phyloP scores from a whole-genome alignment of 2,888 invertebrate genomes.

The Drosophila cyrtoloma region DNA sequence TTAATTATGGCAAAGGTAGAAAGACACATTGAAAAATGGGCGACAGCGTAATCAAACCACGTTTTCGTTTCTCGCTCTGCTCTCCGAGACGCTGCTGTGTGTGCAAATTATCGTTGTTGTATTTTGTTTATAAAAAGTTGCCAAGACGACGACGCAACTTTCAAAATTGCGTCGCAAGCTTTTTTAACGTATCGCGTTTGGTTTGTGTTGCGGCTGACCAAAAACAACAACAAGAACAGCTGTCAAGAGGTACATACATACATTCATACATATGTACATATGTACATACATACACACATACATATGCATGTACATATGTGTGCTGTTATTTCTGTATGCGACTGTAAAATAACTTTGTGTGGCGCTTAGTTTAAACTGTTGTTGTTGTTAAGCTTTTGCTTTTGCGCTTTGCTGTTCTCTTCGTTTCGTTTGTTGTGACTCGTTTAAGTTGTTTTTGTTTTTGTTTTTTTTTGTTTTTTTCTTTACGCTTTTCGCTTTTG shows the following conservation, averaged over 20 bases:
- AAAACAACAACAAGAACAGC: conserved; percentile 30
- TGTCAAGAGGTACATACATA: conserved; percentile 11
- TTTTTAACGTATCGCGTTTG: conserved; percentile 31
- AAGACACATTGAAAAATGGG: not conserved
- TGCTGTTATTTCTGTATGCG: conserved; percentile 42
- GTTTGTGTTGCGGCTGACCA: conserved; percentile 20
- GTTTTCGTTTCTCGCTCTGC: conserved; percentile 39
- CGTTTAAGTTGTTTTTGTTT: conserved; percentile 31
- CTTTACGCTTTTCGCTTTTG: conserved; percentile 52
- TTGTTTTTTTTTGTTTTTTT: not conserved
- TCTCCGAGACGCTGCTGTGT: conserved; percentile 39
- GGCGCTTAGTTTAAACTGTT: conserved; percentile 39
- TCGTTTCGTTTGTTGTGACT: conserved; percentile 52
- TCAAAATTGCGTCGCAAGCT: conserved; percentile 77
- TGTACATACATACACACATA: not conserved
- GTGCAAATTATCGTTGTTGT: conserved; percentile 51
- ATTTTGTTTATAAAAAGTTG: conserved; percentile 68
- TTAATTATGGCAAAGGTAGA: conserved; percentile 62
- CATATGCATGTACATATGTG: not conserved
- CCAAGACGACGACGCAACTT: conserved; percentile 75
- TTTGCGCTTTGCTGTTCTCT: conserved; percentile 28
- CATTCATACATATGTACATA: not conserved
- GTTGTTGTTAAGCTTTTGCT: conserved; percentile 27
- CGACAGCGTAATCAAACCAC: conserved; percentile 46
- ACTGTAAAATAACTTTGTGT: conserved; percentile 44